Evolutionary conservation across 2,888 invertebrate species (phyloP), one percentile per base, ranked within the genome.

Genomic region (Campopleginae sp.): DNA sequence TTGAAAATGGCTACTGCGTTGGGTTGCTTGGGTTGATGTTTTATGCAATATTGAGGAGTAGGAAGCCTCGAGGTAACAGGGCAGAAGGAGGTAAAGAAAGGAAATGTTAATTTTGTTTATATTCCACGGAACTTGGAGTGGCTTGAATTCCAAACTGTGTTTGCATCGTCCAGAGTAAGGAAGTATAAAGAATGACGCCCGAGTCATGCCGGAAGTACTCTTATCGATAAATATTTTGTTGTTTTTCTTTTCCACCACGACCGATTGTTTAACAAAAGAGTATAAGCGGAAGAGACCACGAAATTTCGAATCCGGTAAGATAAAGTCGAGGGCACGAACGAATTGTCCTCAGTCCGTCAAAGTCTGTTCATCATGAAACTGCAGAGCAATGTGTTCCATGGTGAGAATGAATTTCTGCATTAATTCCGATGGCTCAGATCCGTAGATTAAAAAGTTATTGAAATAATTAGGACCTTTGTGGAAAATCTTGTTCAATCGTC

Each of bases 361-460:
- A 71, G 23, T 38, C 75, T 27, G 27, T 74, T 58, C 79, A 79
- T 76, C 79, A 85, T 79, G 85, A 79, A 82, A 66, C 12, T 82
- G 38, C 58, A 78, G n/a, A 63, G 17, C 14, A 71, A 79, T 17
- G 23, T 46, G 33, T 46, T 38, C 12, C 33, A 71, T 17, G 74
- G 82, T 83, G 27, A 68, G 44, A 65, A 4, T 7, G 17, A 54
- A 72, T 51, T 10, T 19, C 7, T 46, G 23, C 10, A 72, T 65
- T 10, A 65, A 44, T 66, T 38, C 8, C 10, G 33, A 33, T 17
- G 19, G 51, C n/a, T 51, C n/a, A 2, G 33, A 42, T 54, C 19
- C 19, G 12, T 38, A 8, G 8, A 38, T 54, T 8, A 3, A 46
- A 5, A 31, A 10, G 7, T n/a, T 23, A 42, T 1, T 63, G 19